Base-by-base conservation (phyloP, 2,113 vertebrate species). In the Ascaphus truei region DNA sequence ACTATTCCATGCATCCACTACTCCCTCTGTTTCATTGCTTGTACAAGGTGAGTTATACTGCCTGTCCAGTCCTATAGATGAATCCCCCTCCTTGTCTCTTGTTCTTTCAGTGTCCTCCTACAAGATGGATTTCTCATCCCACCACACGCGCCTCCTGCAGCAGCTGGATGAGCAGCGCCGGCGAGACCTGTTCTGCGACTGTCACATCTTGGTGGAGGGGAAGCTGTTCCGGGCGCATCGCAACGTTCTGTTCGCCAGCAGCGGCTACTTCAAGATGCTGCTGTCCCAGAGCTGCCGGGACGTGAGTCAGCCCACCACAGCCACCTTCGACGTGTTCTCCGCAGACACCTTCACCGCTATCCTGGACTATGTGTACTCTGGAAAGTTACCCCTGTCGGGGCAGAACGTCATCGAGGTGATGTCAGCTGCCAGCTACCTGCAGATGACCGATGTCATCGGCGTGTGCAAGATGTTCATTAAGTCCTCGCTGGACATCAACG, bases 391-490 rank as follows among this genome's bases (percentile, higher is more conserved):
- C 16, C 93, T 99, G 12, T 93, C 93, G 0, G 93, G 96, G 29
- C 88, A 92, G 80, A 98, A 98, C 0, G 96, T 98, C 4, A 98
- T 99, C 2, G 97, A 99, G 51, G 96, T 99, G 39, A 99, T 99
- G 96, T 98, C 96, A 0, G 97, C 97, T 0, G 97, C 97, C 33
- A 99, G 97, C 82, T 99, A 96, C 36, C 84, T 99, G 75, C 97
- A 99, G 87, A 98, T 99, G 94, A 98, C 95, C 1, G 95, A 96
- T 0, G 93, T 99, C 16, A 98, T 99, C 73, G 92, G 85, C 0
- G 96, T 96, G 31, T 99, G 97, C 72, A 98, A 98, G 77, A 93
- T 92, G 18, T 99, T 98, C 77, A 99, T 99, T 18, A 97, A 97
- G 76, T 98, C 96, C 0, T 98, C 96, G 0, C 80, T 99, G 79